These are phyloP conservation scores for Lagocephalus sceleratus DNA, from an alignment of 2,797 vertebrate genomes.

Conservation along the genomic window DNA sequence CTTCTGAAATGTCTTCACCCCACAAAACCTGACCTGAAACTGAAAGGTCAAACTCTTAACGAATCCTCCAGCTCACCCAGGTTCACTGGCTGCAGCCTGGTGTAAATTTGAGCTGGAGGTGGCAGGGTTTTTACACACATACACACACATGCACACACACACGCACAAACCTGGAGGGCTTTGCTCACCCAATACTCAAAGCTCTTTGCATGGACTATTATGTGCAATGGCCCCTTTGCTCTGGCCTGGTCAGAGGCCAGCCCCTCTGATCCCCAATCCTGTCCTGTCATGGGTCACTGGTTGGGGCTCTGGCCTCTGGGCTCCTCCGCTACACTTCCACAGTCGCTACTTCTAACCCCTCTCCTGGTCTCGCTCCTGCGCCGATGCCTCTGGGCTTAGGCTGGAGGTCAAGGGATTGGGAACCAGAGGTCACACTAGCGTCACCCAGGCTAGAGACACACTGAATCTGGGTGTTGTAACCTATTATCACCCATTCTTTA, in stretches of 20 bases:
- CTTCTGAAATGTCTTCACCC: conserved; percentile 65
- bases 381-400: conserved; percentile 78
- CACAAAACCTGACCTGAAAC: conserved; percentile 67
- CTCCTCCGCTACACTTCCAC: conserved; percentile 76
- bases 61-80: conserved; percentile 66
- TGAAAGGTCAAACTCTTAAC: conserved; percentile 71
- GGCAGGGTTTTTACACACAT: conserved; percentile 12
- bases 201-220: conserved; percentile 67
- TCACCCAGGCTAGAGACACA: conserved; percentile 84
- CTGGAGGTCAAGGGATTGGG: conserved; percentile 86
- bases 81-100: conserved; percentile 65
- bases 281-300: conserved; percentile 90
- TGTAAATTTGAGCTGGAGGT: conserved; percentile 70
- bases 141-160: conserved; percentile 23
- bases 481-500: conserved; percentile 84
- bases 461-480: conserved; percentile 89
- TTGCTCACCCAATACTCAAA: conserved; percentile 47
- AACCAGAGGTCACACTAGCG: conserved; percentile 84
- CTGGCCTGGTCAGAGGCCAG: conserved; percentile 80
- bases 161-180: conserved; percentile 47
- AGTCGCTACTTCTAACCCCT: conserved; percentile 65
- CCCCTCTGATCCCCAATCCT: conserved; percentile 85
- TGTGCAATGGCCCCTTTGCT: conserved; percentile 72
- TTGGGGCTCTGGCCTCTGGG: conserved; percentile 79
- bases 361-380: conserved; percentile 64